These are phyloP conservation scores for Picus viridis DNA, from an alignment of 2,797 vertebrate species.

Conservation along the genomic window DNA sequence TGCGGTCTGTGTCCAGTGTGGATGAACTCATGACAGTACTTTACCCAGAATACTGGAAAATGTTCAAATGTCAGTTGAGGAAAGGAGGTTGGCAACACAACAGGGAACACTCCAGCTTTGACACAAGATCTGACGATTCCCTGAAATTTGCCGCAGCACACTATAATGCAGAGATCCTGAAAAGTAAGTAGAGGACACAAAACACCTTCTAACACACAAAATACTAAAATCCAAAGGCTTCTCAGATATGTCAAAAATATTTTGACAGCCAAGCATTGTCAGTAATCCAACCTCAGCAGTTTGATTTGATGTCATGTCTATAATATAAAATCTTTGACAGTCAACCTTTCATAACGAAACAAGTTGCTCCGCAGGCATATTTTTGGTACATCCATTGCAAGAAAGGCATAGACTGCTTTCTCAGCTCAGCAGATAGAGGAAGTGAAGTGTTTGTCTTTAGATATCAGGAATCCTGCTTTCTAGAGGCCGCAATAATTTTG, in stretches of 20 bases:
- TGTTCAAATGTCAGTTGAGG: slow-evolving; percentile 91
- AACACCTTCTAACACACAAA: not conserved
- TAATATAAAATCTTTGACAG: not conserved
- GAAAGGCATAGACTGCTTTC: not conserved
- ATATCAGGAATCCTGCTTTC: not conserved
- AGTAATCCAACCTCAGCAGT: not conserved
- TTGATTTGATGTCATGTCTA: not conserved
- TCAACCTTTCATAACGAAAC: not conserved
- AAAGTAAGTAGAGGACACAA: slow-evolving; percentile 84
- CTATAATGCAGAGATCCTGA: slow-evolving; percentile 91
- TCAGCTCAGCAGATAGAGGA: not conserved
- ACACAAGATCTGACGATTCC: slow-evolving; percentile 80
- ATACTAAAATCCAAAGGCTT: not conserved
- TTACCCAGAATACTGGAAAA: slow-evolving; percentile 93
- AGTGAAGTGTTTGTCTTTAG: not conserved
- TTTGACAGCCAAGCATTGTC: not conserved
- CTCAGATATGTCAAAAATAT: not conserved
- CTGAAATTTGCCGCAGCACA: slow-evolving; percentile 89
- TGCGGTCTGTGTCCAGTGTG: slow-evolving; percentile 92
- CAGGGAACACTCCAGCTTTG: slow-evolving; percentile 72
- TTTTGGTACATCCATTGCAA: not conserved
- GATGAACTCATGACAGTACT: slow-evolving; percentile 96
- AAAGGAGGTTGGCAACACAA: slow-evolving; percentile 78
- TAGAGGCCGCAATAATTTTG: not conserved
- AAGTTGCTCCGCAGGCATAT: not conserved